Base-by-base conservation (phyloP, 2,888 invertebrate species). In the Dugesia japonica region DNA sequence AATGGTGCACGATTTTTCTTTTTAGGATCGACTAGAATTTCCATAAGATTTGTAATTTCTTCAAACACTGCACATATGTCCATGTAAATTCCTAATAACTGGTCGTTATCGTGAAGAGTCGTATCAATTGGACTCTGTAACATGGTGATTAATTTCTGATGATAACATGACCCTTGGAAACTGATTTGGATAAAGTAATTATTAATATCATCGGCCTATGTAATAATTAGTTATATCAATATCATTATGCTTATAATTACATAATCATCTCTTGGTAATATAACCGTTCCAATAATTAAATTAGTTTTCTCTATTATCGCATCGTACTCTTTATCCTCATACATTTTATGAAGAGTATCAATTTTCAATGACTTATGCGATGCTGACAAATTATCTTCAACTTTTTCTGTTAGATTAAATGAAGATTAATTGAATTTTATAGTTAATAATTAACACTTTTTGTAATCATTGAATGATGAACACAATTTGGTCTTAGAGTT, bases 111-210 rank as follows among this genome's bases (percentile, higher is more conserved):
- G n/a, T n/a, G n/a, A n/a, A n/a, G n/a, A n/a, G 1, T 56, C 4
- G n/a, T 23, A n/a, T 23, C 56, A 7, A n/a, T 20, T 20, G 56
- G 9, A n/a, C 17, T 56, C n/a, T 56, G n/a, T n/a, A 56, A 56
- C 20, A 56, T n/a, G 4, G 20, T 4, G 9, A 23, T 4, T 23
- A 56, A 23, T 56, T 20, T 56, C 1, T n/a, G n/a, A n/a, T 56
- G n/a, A 56, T 56, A 56, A 13, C 9, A 20, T 4, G 20, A 4
- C 4, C 56, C 4, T 9, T 56, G 4, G 23, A 56, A 56, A 56
- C 56, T 56, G 23, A 56, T 56, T 56, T 56, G 56, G 17, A 56
- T n/a, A n/a, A 56, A n/a, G 56, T 56, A 56, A 56, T n/a, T 56
- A n/a, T 56, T 56, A 4, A 56, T 56, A n/a, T 56, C 56, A n/a